Base-by-base conservation (phyloP, 2,113 vertebrate genomes). In the Eleginops maclovinus region DNA sequence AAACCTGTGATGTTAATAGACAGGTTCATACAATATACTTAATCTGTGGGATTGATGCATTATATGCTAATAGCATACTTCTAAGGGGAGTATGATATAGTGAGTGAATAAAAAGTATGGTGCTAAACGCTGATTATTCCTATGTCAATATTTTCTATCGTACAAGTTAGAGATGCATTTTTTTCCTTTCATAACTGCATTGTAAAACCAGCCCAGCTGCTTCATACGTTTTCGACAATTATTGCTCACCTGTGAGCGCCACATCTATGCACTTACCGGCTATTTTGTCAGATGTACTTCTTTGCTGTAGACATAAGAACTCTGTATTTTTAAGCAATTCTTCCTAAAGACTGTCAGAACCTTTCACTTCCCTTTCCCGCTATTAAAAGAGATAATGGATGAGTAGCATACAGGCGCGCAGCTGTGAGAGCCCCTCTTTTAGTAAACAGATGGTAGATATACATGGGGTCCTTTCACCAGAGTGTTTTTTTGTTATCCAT, bases 401-500 rank as follows among this genome's bases (percentile, higher is more conserved):
- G 26, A 19, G 53, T 51, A 64, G 11, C 26, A 55, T 64, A 61
- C 44, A 69, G 75, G 51, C 65, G 31, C 75, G 72, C n/a, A 56
- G 40, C 72, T 76, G 15, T 86, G 50, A 85, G 80, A 86, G 73
- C 84, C 74, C 2, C 24, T 47, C 59, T 66, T 11, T 83, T 81
- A 62, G 47, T 46, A 47, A 82, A 79, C 54, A 55, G 16, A 21
- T 43, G 31, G 19, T 58, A 21, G 28, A 71, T 76, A 64, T 21
- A 43, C 62, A 65, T 50, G 19, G 26, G 5, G 13, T 50, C 12
- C 19, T 44, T 40, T 66, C 70, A 2, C 14, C 7, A 50, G 24
- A 31, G 14, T 0, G 0, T 9, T 3, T 22, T 22, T 3, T n/a
- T 67, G 26, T 54, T 43, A 3, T 26, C 2, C 0, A 3, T 62